Conservation (phyloP, 2,797 vertebrate species). For the Ciconia nigra region DNA sequence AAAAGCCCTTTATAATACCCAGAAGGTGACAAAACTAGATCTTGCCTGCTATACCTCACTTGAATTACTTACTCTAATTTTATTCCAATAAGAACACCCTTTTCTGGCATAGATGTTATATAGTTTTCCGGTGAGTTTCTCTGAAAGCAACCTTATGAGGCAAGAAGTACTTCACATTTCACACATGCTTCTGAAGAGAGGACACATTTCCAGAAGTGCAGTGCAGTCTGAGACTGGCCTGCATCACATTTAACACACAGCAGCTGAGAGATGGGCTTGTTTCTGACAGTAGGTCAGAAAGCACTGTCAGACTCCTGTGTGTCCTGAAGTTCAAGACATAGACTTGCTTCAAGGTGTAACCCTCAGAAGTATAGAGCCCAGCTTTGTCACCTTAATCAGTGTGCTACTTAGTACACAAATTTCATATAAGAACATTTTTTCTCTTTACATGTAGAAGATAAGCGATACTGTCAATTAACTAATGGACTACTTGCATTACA, state of each 20-base stretch:
- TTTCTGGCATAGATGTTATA: background rate
- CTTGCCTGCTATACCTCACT: background rate
- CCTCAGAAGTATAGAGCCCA: background rate
- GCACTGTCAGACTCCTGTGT: accelerated
- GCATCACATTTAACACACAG: background rate
- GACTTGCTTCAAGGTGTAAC: background rate
- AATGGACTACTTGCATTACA: background rate
- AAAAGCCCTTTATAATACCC: background rate
- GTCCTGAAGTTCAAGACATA: background rate
- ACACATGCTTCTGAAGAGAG: background rate
- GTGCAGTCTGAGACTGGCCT: background rate
- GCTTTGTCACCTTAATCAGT: background rate
- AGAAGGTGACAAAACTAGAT: background rate
- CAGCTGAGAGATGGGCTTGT: background rate
- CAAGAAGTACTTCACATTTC: background rate
- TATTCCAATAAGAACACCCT: background rate
- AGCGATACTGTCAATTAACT: background rate
- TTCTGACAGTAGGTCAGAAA: background rate
- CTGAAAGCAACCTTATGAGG: background rate
- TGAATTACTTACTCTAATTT: background rate
- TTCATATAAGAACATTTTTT: background rate
- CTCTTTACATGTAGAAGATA: background rate
- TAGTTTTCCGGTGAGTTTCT: background rate
- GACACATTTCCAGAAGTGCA: background rate
- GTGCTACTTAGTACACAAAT: background rate